Base-by-base conservation (phyloP, 1,140 invertebrate species). In the Ladona fulva region DNA sequence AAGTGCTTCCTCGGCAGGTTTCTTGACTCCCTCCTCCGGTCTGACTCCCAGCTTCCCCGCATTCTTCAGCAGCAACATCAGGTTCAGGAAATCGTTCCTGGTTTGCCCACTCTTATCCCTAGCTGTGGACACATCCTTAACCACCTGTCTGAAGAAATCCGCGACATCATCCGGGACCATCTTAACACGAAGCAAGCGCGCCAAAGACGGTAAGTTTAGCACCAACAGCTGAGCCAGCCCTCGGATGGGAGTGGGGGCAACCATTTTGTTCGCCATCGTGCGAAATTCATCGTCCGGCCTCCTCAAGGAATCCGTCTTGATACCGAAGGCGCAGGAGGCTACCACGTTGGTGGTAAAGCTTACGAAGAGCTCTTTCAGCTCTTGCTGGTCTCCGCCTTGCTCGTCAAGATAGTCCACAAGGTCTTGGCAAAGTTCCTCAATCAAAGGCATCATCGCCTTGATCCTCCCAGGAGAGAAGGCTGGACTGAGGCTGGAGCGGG, bases 261-360 rank as follows among this genome's bases (percentile, higher is more conserved):
- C 12, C 77, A 79, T n/a, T 5, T 37, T 29, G 14, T 25, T 75
- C 14, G 74, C 75, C 77, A 66, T 73, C 3, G 22, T 5, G 16
- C 77, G 14, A 24, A 79, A 78, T 76, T 76, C 77, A 16, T 75
- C 87, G 25, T 86, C 81, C 6, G 86, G 83, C 79, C 88, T 83
- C 22, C 83, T 83, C n/a, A 89, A 80, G 1, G 86, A 86, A 59
- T 89, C 87, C 3, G 88, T 86, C 74, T 88, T 84, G 78, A 90
- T 83, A n/a, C 89, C 90, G 80, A 88, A 90, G 6, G 87, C 89
- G 77, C 86, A 87, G 5, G 85, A 87, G 5, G 88, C 88, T 52
- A 91, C 90, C 7, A 88, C 85, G 81, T 90, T 89, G 12, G 88
- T 88, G 8, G 87, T 86, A 78, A 87, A 90, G 78, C 52, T 86